phyloP scores from a whole-genome alignment of 2,888 invertebrate genomes.

The Fabriciana adippe region DNA sequence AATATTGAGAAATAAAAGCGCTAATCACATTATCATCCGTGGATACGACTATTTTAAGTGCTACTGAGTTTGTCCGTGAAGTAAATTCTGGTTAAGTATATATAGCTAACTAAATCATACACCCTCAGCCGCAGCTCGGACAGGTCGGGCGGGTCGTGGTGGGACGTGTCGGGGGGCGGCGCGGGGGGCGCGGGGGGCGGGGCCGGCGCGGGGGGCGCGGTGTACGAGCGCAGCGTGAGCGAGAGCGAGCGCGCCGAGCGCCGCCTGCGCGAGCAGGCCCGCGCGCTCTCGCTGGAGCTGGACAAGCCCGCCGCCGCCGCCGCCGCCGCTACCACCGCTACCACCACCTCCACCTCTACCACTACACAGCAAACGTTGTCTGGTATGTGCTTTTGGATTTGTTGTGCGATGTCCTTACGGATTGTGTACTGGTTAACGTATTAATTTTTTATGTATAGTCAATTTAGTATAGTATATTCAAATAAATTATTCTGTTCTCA shows the following conservation, averaged over 20 bases:
- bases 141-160: constrained; percentile 56
- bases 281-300: constrained; percentile 87
- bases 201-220: constrained; percentile 55
- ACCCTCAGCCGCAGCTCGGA: constrained; percentile 48
- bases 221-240: constrained; percentile 83
- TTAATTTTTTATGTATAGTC: too few relatives aligned
- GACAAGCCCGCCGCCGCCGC: constrained; percentile 80
- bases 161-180: constrained; percentile 69
- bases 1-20: too few relatives aligned
- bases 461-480: too few relatives aligned
- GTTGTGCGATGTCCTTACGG: too few relatives aligned
- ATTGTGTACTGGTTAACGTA: too few relatives aligned
- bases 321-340: constrained; percentile 5
- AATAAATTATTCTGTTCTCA: too few relatives aligned
- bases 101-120: not conserved
- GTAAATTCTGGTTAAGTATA: not conserved
- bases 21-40: not conserved
- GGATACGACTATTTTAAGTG: not conserved
- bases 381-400: constrained; percentile 18
- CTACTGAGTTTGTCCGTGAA: not conserved
- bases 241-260: constrained; percentile 63
- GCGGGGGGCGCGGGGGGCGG: constrained; percentile 55
- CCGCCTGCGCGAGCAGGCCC: constrained; percentile 78
- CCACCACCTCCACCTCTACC: not conserved
- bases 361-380: constrained; percentile 18